A percentile compares a stretch with the other conserved stretches of the same genome.
Conservation (phyloP, 2,113 vertebrate genomes). For the Callaeas wilsoni region DNA sequence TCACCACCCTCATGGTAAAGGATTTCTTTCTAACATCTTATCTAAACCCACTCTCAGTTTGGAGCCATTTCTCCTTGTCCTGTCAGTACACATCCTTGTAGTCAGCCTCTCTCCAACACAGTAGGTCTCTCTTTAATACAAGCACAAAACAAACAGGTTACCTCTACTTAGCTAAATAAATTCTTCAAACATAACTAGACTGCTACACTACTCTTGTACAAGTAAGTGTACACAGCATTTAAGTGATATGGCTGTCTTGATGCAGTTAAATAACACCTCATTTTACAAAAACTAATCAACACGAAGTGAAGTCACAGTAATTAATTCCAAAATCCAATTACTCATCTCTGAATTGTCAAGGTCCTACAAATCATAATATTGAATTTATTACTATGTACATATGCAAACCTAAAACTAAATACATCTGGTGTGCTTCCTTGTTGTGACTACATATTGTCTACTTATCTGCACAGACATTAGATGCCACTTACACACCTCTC, state of each 20-base stretch:
- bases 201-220: neutral
- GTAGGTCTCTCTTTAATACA: neutral
- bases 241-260: neutral
- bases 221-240: neutral
- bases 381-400: neutral
- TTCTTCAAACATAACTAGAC: neutral
- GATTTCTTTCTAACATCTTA: neutral
- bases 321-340: neutral
- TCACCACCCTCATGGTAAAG: neutral
- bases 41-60: neutral
- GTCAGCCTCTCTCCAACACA: neutral
- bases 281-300: neutral
- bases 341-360: neutral
- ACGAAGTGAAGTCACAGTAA: neutral
- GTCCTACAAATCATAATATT: neutral
- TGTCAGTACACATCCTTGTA: neutral
- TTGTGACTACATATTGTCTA: neutral
- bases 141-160: neutral
- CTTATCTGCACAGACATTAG: neutral
- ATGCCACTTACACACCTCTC: neutral
- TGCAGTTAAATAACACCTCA: neutral
- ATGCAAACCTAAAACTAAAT: neutral
- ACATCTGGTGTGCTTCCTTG: neutral
- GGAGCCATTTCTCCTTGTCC: neutral
- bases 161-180: neutral